Evolutionary conservation across 23 tunicate genomes (phyloP).

Genomic region (Styela plicata): DNA sequence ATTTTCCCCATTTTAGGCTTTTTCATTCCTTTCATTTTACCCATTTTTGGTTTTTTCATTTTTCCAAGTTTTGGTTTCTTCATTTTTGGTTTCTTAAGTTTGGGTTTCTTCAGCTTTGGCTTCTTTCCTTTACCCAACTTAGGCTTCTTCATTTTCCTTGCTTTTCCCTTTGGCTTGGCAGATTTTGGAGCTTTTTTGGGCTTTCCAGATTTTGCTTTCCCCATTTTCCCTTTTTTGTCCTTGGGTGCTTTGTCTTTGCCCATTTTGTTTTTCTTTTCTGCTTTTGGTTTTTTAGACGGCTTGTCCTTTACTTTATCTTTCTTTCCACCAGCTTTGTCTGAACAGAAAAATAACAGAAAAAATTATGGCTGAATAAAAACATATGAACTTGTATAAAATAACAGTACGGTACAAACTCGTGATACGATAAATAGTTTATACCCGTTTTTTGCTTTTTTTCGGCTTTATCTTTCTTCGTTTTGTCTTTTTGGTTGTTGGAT

Average conservation of each 20-base stretch:
- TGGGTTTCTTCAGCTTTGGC: constrained; percentile 3
- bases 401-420: no score
- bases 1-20: constrained; percentile 34
- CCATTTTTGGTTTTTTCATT: constrained; percentile 28
- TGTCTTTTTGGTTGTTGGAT: no score
- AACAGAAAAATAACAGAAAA: no score
- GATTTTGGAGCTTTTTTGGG: constrained; percentile 22
- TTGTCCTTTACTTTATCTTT: not conserved
- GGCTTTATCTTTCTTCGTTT: not conserved
- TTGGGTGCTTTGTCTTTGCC: not conserved
- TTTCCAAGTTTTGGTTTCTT: not conserved
- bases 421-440: no score
- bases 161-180: constrained; percentile 24
- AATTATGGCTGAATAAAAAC: no score
- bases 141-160: not conserved
- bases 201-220: not conserved
- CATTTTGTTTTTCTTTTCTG: not conserved
- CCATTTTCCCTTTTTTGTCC: no score
- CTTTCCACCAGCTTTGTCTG: constrained; percentile 1
- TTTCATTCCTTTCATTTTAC: constrained; percentile 36
- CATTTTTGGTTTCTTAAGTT: constrained; percentile 10
- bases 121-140: not conserved
- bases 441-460: not conserved
- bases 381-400: no score
- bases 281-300: constrained; percentile 9